Base-by-base conservation (phyloP, 2,797 vertebrate species). In the Galagoides demidoff region DNA sequence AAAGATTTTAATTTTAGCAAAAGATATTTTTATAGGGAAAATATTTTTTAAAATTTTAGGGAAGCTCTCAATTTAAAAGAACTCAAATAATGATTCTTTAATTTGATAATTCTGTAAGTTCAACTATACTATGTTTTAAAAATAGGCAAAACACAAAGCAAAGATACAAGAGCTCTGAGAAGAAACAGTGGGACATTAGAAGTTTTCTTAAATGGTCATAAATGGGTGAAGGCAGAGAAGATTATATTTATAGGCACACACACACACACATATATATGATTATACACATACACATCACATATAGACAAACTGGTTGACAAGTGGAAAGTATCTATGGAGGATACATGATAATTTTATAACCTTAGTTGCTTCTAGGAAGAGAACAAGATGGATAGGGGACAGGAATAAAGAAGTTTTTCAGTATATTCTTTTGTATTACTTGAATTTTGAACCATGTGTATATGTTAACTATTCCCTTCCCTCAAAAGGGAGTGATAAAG, bases 101-200 rank as follows among this genome's bases (percentile, higher is more conserved):
- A 85, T 68, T 52, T 76, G 61, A 63, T 85, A 59, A 79, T 85
- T 79, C 73, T 70, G 1, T 88, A 81, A 79, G 16, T 57, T 79
- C 52, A 85, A 31, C 16, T 79, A 81, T 17, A 79, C 12, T 71
- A 43, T 23, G 57, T 74, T 91, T 95, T 78, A 39, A 87, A 93
- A 84, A 63, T 17, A 86, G 82, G 71, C 13, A 87, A 95, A 88
- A 74, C 29, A 77, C 64, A 88, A 90, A 90, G 19, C 63, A 90
- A 85, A 96, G 49, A 84, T 73, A 43, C 5, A 43, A 84, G 84
- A 79, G 22, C 27, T 79, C 57, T 79, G 31, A 49, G 64, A 64
- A 95, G 27, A 70, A 57, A 92, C 14, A n/a, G n/a, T 27, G 10
- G 64, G 64, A 84, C 6, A 85, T 70, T 17, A 77, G 52, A 76